Percentiles rank a stretch among this genome's conserved stretches.
phyloP scores from a whole-genome alignment of 1,140 invertebrate genomes.

The Drosophila santomea region DNA sequence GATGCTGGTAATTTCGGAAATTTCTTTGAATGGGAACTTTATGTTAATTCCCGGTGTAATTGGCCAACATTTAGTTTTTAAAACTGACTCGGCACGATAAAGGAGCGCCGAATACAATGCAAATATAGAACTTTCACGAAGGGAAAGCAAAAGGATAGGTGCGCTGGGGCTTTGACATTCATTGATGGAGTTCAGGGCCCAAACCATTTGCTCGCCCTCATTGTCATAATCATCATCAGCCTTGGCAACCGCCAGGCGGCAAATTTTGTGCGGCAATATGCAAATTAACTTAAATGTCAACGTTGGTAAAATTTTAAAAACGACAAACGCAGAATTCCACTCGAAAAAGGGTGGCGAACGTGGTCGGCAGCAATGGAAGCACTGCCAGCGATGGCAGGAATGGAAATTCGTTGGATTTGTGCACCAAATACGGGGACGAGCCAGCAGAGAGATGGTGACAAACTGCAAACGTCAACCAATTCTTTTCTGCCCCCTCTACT shows the following conservation, averaged over 20 bases:
- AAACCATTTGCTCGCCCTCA: constrained; percentile 20
- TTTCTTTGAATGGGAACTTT: constrained; percentile 43
- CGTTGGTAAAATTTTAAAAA: constrained; percentile 55
- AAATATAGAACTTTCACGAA: constrained; percentile 13
- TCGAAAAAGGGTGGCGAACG: constrained; percentile 45
- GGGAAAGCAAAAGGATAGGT: neutral
- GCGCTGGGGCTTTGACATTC: constrained; percentile 2
- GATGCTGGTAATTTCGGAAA: constrained; percentile 15
- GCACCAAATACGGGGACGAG: constrained; percentile 35
- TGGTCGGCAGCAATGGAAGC: constrained; percentile 5
- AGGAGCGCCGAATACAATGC: constrained; percentile 11
- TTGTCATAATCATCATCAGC: constrained; percentile 39
- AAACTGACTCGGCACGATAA: constrained; percentile 35
- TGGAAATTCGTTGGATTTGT: constrained; percentile 62
- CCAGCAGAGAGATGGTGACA: constrained; percentile 26
- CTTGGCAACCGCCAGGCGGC: constrained; percentile 10
- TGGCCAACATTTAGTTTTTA: constrained; percentile 69
- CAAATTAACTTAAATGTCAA: constrained; percentile 80
- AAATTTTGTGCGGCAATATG: constrained; percentile 70
- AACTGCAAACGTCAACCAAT: constrained; percentile 75
- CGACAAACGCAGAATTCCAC: constrained; percentile 63
- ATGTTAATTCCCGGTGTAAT: constrained; percentile 66
- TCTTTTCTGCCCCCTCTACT: constrained; percentile 39
- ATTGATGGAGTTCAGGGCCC: constrained; percentile 18
- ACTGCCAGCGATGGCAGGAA: constrained; percentile 13